Base-by-base conservation (phyloP, 2,113 vertebrate species). In the Oreotragus oreotragus region DNA sequence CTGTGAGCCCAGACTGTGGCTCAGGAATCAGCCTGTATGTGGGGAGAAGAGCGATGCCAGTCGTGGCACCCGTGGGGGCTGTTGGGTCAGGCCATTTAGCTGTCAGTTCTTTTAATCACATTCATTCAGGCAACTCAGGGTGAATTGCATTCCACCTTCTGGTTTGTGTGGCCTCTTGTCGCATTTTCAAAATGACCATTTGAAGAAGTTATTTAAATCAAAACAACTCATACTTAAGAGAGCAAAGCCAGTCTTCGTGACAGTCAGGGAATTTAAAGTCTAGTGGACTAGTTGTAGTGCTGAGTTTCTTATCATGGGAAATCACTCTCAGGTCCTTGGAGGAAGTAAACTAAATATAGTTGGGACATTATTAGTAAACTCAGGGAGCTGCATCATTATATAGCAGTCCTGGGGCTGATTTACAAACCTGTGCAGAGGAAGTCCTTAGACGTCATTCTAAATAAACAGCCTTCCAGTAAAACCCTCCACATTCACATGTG, bases 41-140 rank as follows among this genome's bases (percentile, higher is more conserved):
- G 2, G 39, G 77, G 25, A n/a, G 85, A 23, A 21, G 6, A 53
- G 28, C 0, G 0, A 7, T 19, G 21, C 33, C 55, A 11, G 0
- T 10, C 0, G 0, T 5, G 14, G n/a, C 2, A 1, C 5, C 33
- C 27, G 0, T 1, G 11, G 30, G 47, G 6, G 49, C 23, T 15
- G 16, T 27, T 7, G 0, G 58, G 55, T 33, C 55, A 21, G 86
- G 53, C 14, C 2, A 1, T 11, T 76, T 14, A 43, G 11, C 7
- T n/a, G n/a, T 57, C 11, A 11, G 30, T 43, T 9, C 8, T 11
- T 36, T 57, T 25, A 36, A 7, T 19, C 43, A 33, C 60, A 14
- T 27, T 58, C 2, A 2, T 4, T 36, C 53, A 21, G n/a, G 19
- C 1, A 27, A 16, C 17, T 58, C 17, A 12, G 33, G n/a, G 3